Evolutionary conservation across 2,113 vertebrate genomes (phyloP).

Genomic region (Opisthocomus hoazin): DNA sequence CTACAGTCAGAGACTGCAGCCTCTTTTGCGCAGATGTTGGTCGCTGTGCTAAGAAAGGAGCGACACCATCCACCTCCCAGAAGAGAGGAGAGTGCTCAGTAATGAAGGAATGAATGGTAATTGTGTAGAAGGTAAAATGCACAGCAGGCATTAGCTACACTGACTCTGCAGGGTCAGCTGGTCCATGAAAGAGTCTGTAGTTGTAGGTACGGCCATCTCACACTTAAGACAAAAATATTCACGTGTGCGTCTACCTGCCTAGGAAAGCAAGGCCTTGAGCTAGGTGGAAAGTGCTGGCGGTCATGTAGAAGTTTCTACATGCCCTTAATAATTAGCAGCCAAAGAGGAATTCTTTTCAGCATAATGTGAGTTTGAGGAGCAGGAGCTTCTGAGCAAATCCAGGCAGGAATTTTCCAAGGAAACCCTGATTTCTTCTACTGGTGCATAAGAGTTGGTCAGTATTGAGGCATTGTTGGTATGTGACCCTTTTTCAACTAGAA

Average conservation of each 20-base stretch:
- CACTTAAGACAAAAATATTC: background rate
- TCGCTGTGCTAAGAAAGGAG: background rate
- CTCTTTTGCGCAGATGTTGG: background rate
- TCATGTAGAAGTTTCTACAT: background rate
- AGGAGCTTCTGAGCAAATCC: background rate
- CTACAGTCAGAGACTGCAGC: background rate
- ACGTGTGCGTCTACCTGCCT: background rate
- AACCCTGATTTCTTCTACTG: background rate
- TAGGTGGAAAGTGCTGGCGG: background rate
- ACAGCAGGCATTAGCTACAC: background rate
- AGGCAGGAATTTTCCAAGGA: background rate
- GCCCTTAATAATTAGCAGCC: background rate
- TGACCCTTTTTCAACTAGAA: background rate
- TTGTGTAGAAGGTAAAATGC: background rate
- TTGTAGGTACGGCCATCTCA: background rate
- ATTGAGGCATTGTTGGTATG: background rate
- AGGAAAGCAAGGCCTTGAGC: background rate
- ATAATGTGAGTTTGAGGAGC: background rate
- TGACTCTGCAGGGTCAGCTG: background rate
- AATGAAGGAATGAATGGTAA: background rate
- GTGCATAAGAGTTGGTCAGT: background rate
- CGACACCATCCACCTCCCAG: background rate
- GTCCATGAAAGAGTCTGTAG: background rate
- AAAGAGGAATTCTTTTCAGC: background rate
- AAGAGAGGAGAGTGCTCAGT: background rate